phyloP scores from a whole-genome alignment of 2,797 vertebrate genomes.

The Lacerta agilis region DNA sequence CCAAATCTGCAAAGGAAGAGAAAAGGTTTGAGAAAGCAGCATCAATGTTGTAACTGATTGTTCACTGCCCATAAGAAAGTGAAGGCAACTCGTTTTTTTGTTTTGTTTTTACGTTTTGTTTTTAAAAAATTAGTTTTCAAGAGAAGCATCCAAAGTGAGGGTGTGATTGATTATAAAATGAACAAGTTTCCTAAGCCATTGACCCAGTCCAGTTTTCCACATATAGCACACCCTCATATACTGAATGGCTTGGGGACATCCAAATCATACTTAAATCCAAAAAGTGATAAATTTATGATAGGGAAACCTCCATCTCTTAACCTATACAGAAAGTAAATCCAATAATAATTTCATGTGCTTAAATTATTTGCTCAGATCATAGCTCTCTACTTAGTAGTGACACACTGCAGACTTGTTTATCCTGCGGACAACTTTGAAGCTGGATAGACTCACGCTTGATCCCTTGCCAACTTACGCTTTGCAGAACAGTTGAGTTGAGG shows the following conservation, averaged over 20 bases:
- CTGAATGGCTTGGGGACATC: not conserved
- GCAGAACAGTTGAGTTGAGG: no score
- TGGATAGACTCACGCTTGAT: no score
- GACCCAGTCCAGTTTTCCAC: not conserved
- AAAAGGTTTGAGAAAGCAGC: not conserved
- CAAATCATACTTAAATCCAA: not conserved
- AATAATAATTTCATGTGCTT: not conserved
- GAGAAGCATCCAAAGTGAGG: not conserved
- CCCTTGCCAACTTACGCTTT: no score
- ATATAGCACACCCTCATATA: not conserved
- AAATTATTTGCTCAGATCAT: not conserved
- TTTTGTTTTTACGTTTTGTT: not conserved
- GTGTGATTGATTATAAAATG: slow-evolving; percentile 10
- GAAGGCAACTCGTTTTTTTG: not conserved
- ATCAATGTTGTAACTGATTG: not conserved
- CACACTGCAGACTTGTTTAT: not conserved
- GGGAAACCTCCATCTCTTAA: not conserved
- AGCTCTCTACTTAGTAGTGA: not conserved
- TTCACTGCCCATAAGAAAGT: not conserved
- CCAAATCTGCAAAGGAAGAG: not conserved
- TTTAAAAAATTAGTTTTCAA: not conserved
- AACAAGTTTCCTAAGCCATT: slow-evolving; percentile 17
- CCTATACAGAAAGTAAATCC: not conserved
- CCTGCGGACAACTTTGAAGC: not conserved
- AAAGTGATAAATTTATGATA: not conserved